A percentile compares a stretch with the other conserved stretches of the same genome.
phyloP scores from a whole-genome alignment of 1,140 invertebrate species.

The Vanessa tameamea region DNA sequence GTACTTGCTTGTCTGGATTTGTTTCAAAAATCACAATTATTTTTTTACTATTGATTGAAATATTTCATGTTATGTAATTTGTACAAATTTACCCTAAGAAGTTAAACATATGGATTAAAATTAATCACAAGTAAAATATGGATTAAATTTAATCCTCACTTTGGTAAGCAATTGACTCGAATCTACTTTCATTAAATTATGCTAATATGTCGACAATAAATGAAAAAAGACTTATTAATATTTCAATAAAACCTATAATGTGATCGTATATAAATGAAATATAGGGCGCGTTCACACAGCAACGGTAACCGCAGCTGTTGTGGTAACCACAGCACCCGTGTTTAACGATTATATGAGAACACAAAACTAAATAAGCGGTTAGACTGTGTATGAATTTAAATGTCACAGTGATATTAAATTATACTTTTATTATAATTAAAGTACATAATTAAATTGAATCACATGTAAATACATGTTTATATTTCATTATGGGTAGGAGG shows the following conservation, averaged over 20 bases:
- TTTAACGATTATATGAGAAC: slow-evolving; percentile 6
- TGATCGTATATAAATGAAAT: background rate
- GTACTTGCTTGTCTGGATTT: too few relatives aligned
- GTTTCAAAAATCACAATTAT: too few relatives aligned
- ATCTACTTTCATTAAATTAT: background rate
- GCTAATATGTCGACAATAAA: background rate
- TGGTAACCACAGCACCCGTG: background rate
- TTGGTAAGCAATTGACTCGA: too few relatives aligned
- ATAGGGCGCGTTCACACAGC: slow-evolving; percentile 5
- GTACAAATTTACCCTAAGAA: too few relatives aligned
- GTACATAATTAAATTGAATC: background rate
- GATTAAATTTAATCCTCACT: too few relatives aligned
- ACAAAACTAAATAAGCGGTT: slow-evolving; percentile 12
- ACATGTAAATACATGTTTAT: background rate
- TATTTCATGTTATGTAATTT: too few relatives aligned
- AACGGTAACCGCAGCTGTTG: background rate
- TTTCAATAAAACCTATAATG: background rate
- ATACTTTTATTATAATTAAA: background rate
- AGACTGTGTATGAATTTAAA: slow-evolving; percentile 1
- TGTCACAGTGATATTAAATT: background rate
- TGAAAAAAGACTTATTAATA: background rate
- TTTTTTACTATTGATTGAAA: too few relatives aligned
- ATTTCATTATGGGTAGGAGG: too few relatives aligned
- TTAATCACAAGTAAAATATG: too few relatives aligned
- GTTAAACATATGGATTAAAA: too few relatives aligned